Evolutionary conservation across 2,888 invertebrate species (phyloP).

Genomic region (Pandemis cinnamomeana): DNA sequence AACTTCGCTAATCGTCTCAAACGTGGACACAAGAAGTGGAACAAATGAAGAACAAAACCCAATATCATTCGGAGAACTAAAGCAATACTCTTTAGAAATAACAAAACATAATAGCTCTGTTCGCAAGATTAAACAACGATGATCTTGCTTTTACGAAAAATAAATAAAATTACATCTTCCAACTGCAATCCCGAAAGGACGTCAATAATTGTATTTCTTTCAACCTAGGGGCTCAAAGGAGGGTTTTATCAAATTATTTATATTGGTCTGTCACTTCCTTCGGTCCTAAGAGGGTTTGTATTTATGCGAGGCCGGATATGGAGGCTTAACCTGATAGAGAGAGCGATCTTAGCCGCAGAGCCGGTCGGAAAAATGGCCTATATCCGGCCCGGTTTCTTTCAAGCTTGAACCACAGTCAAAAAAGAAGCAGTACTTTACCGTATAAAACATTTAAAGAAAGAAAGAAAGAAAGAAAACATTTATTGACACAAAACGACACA

Average conservation of each 20-base stretch:
- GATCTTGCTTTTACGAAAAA: no score
- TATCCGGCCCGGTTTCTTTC: constrained; percentile 31
- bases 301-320: constrained; percentile 27
- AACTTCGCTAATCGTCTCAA: no score
- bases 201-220: constrained; percentile 10
- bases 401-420: constrained; percentile 6
- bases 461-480: no score
- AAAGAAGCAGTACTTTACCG: background rate
- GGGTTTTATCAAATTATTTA: constrained; percentile 20
- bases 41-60: no score
- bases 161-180: no score
- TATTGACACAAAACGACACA: no score
- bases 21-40: no score
- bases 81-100: no score
- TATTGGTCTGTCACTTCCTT: constrained; percentile 10
- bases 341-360: constrained; percentile 17
- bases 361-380: constrained; percentile 30
- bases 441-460: no score
- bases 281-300: constrained; percentile 17
- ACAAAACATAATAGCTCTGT: no score
- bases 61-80: no score
- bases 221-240: background rate
- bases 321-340: constrained; percentile 26
- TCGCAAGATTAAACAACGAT: no score
- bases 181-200: background rate